Evolutionary conservation across 2,888 invertebrate genomes (phyloP).

Genomic region (Acanthococcus lagerstroemiae): DNA sequence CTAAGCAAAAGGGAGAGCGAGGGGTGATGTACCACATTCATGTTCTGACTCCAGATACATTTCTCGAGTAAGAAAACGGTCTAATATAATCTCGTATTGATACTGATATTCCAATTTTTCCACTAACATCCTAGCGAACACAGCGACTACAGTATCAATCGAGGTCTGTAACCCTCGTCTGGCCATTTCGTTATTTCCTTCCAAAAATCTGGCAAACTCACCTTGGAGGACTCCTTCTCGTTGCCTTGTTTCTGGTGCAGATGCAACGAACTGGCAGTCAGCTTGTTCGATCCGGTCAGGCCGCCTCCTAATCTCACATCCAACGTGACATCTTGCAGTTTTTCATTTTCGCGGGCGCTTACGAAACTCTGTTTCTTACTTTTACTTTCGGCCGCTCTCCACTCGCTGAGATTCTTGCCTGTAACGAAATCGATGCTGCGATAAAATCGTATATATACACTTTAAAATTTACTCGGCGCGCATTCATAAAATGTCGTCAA

Average conservation of each 20-base stretch:
- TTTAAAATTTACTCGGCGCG: background rate
- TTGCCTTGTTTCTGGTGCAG: constrained; percentile 41
- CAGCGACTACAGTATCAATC: too few relatives aligned
- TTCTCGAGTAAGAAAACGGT: too few relatives aligned
- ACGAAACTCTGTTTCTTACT: constrained; percentile 80
- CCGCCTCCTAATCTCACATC: constrained; percentile 42
- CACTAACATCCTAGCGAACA: too few relatives aligned
- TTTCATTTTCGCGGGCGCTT: constrained; percentile 82
- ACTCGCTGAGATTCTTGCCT: constrained; percentile 63
- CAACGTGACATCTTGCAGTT: constrained; percentile 67
- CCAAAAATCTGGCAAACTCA: too few relatives aligned
- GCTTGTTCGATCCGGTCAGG: constrained; percentile 32
- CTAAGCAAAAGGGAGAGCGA: too few relatives aligned
- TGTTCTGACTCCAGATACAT: too few relatives aligned
- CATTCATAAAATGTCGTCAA: background rate
- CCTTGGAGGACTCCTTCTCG: constrained; percentile 52
- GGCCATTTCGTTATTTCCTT: too few relatives aligned
- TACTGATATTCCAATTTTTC: too few relatives aligned
- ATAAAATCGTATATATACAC: background rate
- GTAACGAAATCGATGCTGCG: too few relatives aligned
- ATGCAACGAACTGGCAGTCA: constrained; percentile 36
- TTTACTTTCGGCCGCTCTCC: constrained; percentile 76
- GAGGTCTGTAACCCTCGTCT: too few relatives aligned
- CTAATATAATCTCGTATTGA: too few relatives aligned
- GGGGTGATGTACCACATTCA: too few relatives aligned